Conservation (phyloP, 2,113 vertebrate genomes). For the Paramormyrops kingsleyae region DNA sequence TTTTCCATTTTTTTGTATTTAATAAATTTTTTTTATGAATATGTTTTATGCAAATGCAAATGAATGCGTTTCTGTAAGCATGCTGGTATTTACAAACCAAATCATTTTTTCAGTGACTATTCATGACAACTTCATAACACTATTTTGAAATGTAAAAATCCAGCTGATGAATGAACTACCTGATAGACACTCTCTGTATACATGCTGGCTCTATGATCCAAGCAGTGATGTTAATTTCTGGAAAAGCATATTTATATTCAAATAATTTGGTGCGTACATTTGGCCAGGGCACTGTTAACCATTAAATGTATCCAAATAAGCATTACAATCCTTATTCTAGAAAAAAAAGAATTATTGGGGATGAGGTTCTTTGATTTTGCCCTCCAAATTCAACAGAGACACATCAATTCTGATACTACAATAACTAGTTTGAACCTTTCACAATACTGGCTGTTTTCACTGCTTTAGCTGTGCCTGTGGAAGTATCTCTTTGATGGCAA, state of each 20-base stretch:
- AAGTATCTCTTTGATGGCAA: not conserved
- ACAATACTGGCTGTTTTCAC: not conserved
- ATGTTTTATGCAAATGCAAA: not conserved
- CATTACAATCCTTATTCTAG: not conserved
- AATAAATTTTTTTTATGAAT: not conserved
- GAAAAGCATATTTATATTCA: not conserved
- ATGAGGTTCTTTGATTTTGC: not conserved
- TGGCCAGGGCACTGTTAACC: not conserved
- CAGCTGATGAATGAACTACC: not conserved
- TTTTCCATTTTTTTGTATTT: not conserved
- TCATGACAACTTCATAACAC: not conserved
- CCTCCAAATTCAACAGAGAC: not conserved
- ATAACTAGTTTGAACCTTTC: not conserved
- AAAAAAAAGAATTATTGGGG: not conserved
- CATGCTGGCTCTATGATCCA: not conserved
- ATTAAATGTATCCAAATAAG: not conserved
- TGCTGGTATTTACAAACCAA: not conserved
- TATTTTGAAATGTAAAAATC: not conserved
- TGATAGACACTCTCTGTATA: not conserved
- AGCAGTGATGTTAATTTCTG: not conserved
- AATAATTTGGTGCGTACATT: not conserved
- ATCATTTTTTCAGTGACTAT: not conserved
- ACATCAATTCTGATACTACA: not conserved
- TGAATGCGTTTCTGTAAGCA: not conserved
- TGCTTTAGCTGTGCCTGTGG: not conserved